Base-by-base conservation (phyloP, 92 coral and sea anemone species). In the Zoanthus solanderi region DNA sequence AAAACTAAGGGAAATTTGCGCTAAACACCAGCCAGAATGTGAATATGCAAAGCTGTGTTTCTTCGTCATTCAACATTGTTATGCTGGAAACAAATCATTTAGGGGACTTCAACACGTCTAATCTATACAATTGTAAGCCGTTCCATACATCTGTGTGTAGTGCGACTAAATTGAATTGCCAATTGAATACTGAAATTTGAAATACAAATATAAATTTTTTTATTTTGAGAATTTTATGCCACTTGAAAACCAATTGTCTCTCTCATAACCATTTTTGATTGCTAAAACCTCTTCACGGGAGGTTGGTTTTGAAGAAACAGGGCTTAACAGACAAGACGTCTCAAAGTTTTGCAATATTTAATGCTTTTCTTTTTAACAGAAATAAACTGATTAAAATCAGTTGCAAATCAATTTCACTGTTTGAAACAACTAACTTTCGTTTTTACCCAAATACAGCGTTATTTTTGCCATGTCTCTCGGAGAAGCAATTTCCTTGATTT, bases 21-120 rank as follows among this genome's bases (percentile, higher is more conserved):
- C 17, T 44, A 81, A 81, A 81, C 85, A 81, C 75, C 44, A 63
- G 85, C 74, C 23, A 67, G 23, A 81, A n/a, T 29, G 75, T 81
- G 75, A 81, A 65, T 65, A 81, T 63, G 75, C 63, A 81, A 81
- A 79, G 65, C 50, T 66, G 11, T 45, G 44, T 80, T 81, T 54
- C 31, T 53, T 81, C 75, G 17, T 67, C 75, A 66, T 65, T 32
- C 18, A 29, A 81, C 37, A 67, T 66, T 66, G 66, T 76, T 48
- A 29, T 45, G 58, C 46, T 67, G 74, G n/a, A 58, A 81, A 65
- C 1, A 67, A 37, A 67, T 12, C 12, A 18, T 44, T 46, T 30
- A 81, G 45, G 47, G 34, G 18, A 11, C 85, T 46, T 81, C 18
- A 7, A 67, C 30, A 73, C 61, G 42, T 45, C 28, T 66, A 67